Evolutionary conservation across 2,888 invertebrate genomes (phyloP), one percentile per base, ranked within the genome.

Genomic region (Hypolimnas misippus): DNA sequence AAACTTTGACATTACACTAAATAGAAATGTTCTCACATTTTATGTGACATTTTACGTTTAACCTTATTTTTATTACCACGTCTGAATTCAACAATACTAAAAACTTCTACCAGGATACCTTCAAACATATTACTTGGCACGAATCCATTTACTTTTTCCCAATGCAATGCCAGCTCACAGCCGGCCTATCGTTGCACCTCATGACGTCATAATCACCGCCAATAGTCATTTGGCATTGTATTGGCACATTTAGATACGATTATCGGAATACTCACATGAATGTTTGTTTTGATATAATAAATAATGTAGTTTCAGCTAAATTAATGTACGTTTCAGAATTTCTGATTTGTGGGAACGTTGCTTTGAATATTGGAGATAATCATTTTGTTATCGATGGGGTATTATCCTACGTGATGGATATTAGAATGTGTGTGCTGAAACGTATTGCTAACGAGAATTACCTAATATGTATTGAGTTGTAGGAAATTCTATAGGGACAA

Each of bases 151-250:
- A 21, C 46, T 46, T 46, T 46, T 46, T 46, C 19, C 14, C 46
- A n/a, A 46, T 46, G 21, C 12, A 25, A n/a, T 21, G 21, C 10
- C 7, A 1, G n/a, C 21, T n/a, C 12, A n/a, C n/a, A 38, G n/a
- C 14, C 38, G 14, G 21, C 21, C 38, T 40, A 51, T 40, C 49
- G 46, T 40, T 59, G 62, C 62, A 58, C 50, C n/a, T 50, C 16
- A 33, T 66, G 56, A 57, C 57, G 62, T 62, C 53, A 63, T 14
- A 63, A 54, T 31, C 38, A 17, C 54, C 10, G 31, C 40, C 42
- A 8, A 50, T 53, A 66, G 56, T 40, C 31, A 49, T 66, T 66
- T 66, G 63, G 63, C 65, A 66, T 63, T 56, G 56, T 46, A 33
- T 57, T 44, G 14, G 50, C 21, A 31, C 52, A 53, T 65, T 60